Evolutionary conservation across 2,888 invertebrate genomes (phyloP).

Genomic region (Philhelius pedissequus): DNA sequence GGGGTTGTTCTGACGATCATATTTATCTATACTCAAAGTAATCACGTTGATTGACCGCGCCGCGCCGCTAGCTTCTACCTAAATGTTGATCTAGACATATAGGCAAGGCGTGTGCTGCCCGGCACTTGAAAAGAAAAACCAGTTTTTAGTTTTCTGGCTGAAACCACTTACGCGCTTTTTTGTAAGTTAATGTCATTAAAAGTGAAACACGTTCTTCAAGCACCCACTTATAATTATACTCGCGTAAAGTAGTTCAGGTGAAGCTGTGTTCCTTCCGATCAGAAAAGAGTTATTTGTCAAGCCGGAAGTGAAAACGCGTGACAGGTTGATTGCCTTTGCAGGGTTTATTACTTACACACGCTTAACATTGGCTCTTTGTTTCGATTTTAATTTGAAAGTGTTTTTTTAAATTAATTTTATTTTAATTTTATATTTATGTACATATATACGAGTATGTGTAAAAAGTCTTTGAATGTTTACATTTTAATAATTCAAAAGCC

Average conservation of each 20-base stretch:
- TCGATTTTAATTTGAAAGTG: background rate
- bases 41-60: background rate
- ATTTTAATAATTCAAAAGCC: background rate
- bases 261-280: constrained; percentile 23
- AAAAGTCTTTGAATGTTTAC: background rate
- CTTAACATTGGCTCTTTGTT: constrained; percentile 11
- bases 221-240: constrained; percentile 24
- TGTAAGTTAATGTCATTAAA: background rate
- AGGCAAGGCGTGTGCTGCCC: constrained; percentile 5
- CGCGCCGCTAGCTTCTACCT: background rate
- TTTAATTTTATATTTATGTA: background rate
- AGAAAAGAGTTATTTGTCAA: constrained; percentile 22
- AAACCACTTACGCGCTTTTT: constrained; percentile 30
- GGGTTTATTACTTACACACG: background rate
- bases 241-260: constrained; percentile 2
- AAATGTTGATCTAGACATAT: constrained; percentile 7
- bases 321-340: background rate
- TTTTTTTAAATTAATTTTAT: no score
- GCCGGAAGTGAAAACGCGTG: constrained; percentile 32
- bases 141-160: constrained; percentile 16
- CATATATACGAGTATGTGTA: background rate
- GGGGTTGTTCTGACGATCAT: background rate
- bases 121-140: background rate
- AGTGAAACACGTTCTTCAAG: constrained; percentile 13
- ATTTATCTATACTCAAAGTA: background rate